Percentiles rank a stretch among this genome's conserved stretches.
Conservation (phyloP, 2,797 vertebrate genomes). For the Pangasius larnaudii region DNA sequence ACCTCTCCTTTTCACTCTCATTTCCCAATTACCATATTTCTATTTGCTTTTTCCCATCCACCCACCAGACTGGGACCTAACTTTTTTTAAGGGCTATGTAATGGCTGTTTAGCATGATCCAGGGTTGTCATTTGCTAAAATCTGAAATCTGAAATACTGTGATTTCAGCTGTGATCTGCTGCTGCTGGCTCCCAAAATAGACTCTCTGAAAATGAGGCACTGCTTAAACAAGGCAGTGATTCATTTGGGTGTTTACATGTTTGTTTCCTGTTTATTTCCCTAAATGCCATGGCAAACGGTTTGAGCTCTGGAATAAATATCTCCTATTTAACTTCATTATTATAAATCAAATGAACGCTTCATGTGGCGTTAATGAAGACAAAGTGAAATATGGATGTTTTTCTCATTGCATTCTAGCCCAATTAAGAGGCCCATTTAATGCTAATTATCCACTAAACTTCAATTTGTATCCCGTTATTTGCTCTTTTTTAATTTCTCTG, state of each 20-base stretch:
- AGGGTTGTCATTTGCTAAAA: constrained; percentile 42
- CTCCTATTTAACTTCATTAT: constrained; percentile 65
- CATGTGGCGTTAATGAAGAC: constrained; percentile 74
- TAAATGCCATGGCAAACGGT: constrained; percentile 46
- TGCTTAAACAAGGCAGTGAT: constrained; percentile 49
- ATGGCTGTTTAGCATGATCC: constrained; percentile 35
- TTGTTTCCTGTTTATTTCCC: constrained; percentile 57
- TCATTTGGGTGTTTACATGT: constrained; percentile 54
- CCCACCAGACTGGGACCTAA: constrained; percentile 47
- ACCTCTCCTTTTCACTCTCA: constrained; percentile 49
- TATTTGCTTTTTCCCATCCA: constrained; percentile 30
- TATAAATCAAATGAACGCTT: constrained; percentile 69
- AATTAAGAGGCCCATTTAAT: constrained; percentile 78
- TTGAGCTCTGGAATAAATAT: constrained; percentile 59
- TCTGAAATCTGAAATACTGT: constrained; percentile 8
- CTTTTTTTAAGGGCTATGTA: constrained; percentile 42
- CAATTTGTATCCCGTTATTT: constrained; percentile 73
- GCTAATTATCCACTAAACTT: constrained; percentile 76
- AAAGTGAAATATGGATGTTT: constrained; percentile 77
- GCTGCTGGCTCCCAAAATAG: constrained; percentile 32
- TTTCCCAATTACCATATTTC: constrained; percentile 48
- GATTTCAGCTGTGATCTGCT: constrained; percentile 8
- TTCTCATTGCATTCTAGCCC: constrained; percentile 70
- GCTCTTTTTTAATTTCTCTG: constrained; percentile 67
- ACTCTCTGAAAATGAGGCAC: constrained; percentile 42